Percentiles rank a stretch among this genome's conserved stretches.
These are phyloP conservation scores for Morone saxatilis DNA, from an alignment of 2,113 vertebrate genomes.

Conservation along the genomic window DNA sequence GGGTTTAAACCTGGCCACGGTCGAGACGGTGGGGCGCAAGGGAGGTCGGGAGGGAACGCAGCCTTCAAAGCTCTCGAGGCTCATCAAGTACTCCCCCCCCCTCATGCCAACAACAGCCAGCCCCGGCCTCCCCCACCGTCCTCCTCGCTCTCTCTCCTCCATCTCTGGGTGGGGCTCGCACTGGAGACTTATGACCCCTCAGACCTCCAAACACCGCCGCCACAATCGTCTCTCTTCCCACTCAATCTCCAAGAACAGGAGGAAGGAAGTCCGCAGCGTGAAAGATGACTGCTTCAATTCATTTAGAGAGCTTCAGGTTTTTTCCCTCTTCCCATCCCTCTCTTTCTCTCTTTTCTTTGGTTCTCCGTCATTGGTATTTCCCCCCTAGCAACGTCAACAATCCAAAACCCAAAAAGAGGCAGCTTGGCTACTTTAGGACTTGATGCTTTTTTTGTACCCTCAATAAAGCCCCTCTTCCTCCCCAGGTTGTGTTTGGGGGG, in stretches of 20 bases:
- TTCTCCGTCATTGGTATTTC: conserved; percentile 48
- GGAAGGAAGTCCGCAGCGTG: conserved; percentile 72
- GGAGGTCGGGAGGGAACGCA: conserved; percentile 48
- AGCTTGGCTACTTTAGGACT: conserved; percentile 84
- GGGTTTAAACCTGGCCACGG: neutral
- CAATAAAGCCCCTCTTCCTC: conserved; percentile 57
- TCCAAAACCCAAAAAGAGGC: conserved; percentile 82
- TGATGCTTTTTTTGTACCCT: conserved; percentile 77
- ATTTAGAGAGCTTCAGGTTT: conserved; percentile 76
- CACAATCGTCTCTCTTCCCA: conserved; percentile 58
- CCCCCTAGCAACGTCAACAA: conserved; percentile 65
- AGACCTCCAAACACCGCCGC: conserved; percentile 33
- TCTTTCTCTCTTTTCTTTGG: conserved; percentile 40
- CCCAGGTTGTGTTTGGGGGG: conserved; percentile 45
- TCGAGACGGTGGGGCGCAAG: conserved; percentile 42
- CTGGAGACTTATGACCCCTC: conserved; percentile 74
- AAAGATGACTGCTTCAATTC: conserved; percentile 52
- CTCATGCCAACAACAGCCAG: conserved; percentile 15
- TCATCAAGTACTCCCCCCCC: neutral
- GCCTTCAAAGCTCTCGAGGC: conserved; percentile 62
- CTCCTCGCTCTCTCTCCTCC: conserved; percentile 55
- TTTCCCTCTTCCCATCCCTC: conserved; percentile 17
- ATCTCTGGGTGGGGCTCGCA: conserved; percentile 73
- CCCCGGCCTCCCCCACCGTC: conserved; percentile 22
- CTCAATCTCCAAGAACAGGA: conserved; percentile 62